A percentile compares a stretch with the other conserved stretches of the same genome.
Evolutionary conservation across 2,113 vertebrate species (phyloP).

Genomic region (Ramphastos sulfuratus): DNA sequence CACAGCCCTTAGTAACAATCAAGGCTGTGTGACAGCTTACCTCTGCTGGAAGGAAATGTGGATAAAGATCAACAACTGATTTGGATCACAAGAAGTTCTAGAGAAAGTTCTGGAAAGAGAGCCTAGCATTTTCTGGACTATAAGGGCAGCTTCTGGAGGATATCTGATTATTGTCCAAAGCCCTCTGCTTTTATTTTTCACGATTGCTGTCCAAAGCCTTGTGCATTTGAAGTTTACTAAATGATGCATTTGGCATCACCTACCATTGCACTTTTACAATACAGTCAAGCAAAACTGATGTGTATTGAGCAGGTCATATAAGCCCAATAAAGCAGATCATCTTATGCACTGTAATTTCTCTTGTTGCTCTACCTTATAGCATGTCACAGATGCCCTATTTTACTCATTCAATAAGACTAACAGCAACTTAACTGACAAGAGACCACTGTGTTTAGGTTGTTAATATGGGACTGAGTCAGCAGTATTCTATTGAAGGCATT

Average conservation of each 20-base stretch:
- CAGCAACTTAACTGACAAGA: neutral
- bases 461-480: neutral
- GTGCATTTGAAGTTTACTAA: neutral
- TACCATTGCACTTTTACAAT: neutral
- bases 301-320: neutral
- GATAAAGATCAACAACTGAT: neutral
- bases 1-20: neutral
- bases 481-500: neutral
- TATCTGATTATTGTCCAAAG: neutral
- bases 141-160: neutral
- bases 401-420: neutral
- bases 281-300: constrained; percentile 16
- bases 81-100: neutral
- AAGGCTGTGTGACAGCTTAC: neutral
- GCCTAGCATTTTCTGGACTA: neutral
- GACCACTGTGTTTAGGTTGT: neutral
- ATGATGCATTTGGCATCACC: neutral
- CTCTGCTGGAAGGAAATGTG: neutral
- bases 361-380: neutral
- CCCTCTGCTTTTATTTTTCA: neutral
- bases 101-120: neutral
- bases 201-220: neutral
- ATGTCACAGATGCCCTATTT: neutral
- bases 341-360: neutral
- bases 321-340: neutral